Evolutionary conservation across 2,113 vertebrate species (phyloP).

Genomic region (Echinops telfairi): DNA sequence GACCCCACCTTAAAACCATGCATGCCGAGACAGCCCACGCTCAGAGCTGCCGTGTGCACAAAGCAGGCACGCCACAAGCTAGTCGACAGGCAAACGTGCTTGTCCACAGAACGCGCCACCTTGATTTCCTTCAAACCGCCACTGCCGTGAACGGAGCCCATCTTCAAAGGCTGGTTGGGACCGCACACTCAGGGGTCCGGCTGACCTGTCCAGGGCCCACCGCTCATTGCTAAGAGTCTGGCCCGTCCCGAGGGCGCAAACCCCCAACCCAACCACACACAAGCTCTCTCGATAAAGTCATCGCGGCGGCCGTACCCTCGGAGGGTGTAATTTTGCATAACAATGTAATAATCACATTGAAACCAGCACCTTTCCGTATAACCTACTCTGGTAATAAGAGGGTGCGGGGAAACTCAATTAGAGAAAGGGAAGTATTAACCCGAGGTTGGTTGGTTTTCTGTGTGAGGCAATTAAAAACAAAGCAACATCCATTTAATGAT

Average conservation of each 20-base stretch:
- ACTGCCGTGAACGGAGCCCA: too few species aligned
- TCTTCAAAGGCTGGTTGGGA: slow-evolving; percentile 29
- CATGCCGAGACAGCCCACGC: too few species aligned
- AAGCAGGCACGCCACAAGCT: too few species aligned
- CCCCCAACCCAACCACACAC: too few species aligned
- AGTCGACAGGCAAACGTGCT: too few species aligned
- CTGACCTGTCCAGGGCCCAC: accelerated
- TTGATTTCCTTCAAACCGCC: neutral
- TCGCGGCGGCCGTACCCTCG: neutral
- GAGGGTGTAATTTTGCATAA: neutral
- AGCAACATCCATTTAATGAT: slow-evolving; percentile 41
- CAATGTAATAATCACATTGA: neutral
- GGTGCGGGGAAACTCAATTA: neutral
- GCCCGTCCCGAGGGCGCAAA: too few species aligned
- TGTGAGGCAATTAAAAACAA: neutral
- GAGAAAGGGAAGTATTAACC: neutral
- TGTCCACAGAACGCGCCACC: too few species aligned
- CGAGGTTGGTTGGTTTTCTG: neutral
- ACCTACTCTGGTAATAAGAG: neutral
- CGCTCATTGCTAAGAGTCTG: neutral
- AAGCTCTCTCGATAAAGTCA: too few species aligned
- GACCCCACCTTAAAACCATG: too few species aligned
- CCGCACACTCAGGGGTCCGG: neutral
- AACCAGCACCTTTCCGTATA: neutral
- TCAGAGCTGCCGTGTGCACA: too few species aligned